A percentile compares a stretch with the other conserved stretches of the same genome.
phyloP scores from a whole-genome alignment of 2,113 vertebrate genomes.

The Cnemophilus loriae region DNA sequence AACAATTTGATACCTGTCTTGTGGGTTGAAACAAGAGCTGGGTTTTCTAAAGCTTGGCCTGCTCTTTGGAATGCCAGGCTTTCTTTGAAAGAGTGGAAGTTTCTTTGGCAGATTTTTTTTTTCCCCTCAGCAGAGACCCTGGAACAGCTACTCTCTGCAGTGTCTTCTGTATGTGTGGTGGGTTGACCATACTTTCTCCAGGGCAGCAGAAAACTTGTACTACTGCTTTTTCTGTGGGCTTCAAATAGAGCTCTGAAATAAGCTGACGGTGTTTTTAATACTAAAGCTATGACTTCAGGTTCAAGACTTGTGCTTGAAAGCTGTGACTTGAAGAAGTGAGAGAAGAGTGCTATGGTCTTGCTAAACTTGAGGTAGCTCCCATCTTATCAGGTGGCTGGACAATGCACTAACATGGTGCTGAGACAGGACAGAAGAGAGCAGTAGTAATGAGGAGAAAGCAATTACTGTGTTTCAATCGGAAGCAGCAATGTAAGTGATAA shows the following conservation, averaged over 20 bases:
- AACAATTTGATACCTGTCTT: background rate
- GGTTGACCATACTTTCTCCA: background rate
- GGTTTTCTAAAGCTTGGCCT: background rate
- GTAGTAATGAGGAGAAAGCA: background rate
- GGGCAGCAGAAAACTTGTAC: background rate
- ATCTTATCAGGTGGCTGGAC: background rate
- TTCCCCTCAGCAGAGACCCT: background rate
- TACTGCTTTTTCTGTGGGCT: background rate
- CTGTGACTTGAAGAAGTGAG: background rate
- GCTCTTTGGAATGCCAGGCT: background rate
- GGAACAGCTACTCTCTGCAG: background rate
- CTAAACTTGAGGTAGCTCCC: background rate
- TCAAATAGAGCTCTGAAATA: background rate
- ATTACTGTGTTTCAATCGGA: accelerated
- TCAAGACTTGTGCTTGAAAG: background rate
- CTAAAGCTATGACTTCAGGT: background rate
- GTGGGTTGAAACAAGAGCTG: background rate
- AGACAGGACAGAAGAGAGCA: background rate
- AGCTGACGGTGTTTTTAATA: background rate
- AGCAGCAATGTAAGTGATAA: background rate
- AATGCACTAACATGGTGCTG: background rate
- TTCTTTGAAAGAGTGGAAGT: background rate
- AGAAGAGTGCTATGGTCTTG: background rate
- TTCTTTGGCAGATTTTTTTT: background rate
- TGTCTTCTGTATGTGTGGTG: background rate